Percentiles rank a stretch among this genome's conserved stretches.
phyloP scores from a whole-genome alignment of 1,140 invertebrate genomes.

The Drosophila ficusphila region DNA sequence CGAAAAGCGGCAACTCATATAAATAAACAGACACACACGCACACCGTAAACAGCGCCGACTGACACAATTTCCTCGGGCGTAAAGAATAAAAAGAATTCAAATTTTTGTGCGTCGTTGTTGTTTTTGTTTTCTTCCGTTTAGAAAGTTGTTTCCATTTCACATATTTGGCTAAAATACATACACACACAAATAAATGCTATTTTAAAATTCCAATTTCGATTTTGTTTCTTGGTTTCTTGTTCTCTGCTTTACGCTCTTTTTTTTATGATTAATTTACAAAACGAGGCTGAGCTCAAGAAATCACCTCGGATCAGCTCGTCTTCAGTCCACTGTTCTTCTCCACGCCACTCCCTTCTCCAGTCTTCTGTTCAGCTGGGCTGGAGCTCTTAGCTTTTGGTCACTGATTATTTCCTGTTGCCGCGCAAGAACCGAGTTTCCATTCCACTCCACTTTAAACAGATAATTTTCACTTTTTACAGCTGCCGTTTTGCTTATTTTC shows the following conservation, averaged over 20 bases:
- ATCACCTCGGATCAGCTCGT: constrained; percentile 55
- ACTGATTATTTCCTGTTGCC: constrained; percentile 54
- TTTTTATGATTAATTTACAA: constrained; percentile 72
- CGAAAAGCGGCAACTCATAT: constrained; percentile 12
- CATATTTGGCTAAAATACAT: constrained; percentile 76
- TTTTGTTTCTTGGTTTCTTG: constrained; percentile 54
- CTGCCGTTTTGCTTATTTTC: constrained; percentile 35
- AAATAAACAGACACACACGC: constrained; percentile 26
- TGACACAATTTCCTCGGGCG: constrained; percentile 80
- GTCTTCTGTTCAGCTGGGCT: too few species aligned
- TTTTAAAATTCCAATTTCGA: constrained; percentile 78
- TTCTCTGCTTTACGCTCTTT: constrained; percentile 16
- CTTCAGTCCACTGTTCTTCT: constrained; percentile 25
- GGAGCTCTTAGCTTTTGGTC: background rate
- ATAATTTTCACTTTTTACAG: constrained; percentile 78
- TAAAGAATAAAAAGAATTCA: constrained; percentile 81
- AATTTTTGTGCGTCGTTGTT: constrained; percentile 65
- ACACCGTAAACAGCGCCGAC: constrained; percentile 53
- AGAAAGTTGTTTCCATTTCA: constrained; percentile 82
- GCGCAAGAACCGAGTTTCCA: constrained; percentile 33
- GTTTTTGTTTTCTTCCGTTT: constrained; percentile 56
- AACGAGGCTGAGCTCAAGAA: constrained; percentile 54
- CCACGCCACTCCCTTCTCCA: constrained; percentile 10
- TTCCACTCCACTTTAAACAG: constrained; percentile 51
- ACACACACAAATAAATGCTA: constrained; percentile 38